phyloP scores from a whole-genome alignment of 2,797 vertebrate genomes.

The Rhinella marina region DNA sequence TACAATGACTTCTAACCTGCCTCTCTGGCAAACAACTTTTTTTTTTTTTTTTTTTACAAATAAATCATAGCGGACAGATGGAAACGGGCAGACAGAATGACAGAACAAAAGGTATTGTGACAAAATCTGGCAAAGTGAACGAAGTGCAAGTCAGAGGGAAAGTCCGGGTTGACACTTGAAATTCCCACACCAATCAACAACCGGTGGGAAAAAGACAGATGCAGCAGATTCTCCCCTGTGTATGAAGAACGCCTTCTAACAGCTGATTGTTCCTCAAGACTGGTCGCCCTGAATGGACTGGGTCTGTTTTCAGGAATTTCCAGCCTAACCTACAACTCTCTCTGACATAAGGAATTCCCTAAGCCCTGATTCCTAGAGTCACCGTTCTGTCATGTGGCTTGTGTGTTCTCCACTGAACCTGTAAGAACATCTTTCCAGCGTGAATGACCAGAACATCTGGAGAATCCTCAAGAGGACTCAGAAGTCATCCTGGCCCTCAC shows the following conservation, averaged over 20 bases:
- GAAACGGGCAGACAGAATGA: conserved; percentile 65
- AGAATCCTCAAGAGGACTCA: background rate
- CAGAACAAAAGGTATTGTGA: conserved; percentile 74
- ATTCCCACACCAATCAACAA: conserved; percentile 73
- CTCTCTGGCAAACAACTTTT: conserved; percentile 71
- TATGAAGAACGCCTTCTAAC: conserved; percentile 63
- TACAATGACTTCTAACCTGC: conserved; percentile 82
- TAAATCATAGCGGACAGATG: conserved; percentile 78
- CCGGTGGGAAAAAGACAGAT: conserved; percentile 75
- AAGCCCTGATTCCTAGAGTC: conserved; percentile 14
- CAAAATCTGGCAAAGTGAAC: conserved; percentile 71
- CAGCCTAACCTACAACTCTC: conserved; percentile 1
- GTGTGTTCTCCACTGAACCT: background rate
- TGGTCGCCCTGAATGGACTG: background rate
- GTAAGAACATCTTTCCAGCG: background rate
- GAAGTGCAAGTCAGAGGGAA: conserved; percentile 75
- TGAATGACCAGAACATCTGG: background rate
- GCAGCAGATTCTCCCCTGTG: conserved; percentile 64
- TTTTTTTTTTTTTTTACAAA: conserved; percentile 60
- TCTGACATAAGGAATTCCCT: conserved; percentile 44
- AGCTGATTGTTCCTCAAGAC: background rate
- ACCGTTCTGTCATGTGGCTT: background rate
- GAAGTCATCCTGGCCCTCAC: background rate
- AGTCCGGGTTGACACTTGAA: conserved; percentile 77
- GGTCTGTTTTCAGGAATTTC: background rate